Base-by-base conservation (phyloP, 2,113 vertebrate genomes). In the Hippocampus zosterae region DNA sequence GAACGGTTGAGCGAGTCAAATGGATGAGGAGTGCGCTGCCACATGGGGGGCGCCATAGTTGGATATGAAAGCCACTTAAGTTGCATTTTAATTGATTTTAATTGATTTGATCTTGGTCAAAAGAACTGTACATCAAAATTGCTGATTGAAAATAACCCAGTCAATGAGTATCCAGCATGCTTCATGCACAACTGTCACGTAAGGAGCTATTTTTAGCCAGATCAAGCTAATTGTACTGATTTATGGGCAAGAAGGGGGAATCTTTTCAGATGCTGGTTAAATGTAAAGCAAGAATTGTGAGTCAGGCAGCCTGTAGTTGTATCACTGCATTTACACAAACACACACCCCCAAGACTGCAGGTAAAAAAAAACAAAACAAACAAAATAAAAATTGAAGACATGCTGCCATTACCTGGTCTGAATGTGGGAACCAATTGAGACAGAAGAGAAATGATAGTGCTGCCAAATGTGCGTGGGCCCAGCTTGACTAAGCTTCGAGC, bases 351-450 rank as follows among this genome's bases (percentile, higher is more conserved):
- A 63, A 12, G 41, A 15, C 40, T 25, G n/a, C 41, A 61, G 37
- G 3, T 40, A 37, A 61, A 61, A 37, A 29, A 37, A 19, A 1
- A n/a, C n/a, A n/a, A n/a, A n/a, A n/a, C 19, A 72, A 59, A 52
- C 33, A 37, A 37, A 37, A 6, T 7, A 37, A 18, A 85, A 75
- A 76, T 33, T 53, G 75, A 78, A 52, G 48, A 37, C 33, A 37
- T 37, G 5, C 33, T 16, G 70, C 63, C 72, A 78, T 67, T 67
- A 83, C 74, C 46, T 71, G 77, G 85, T 77, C 68, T 80, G 75
- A 82, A 74, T 59, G 44, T 52, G 50, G 50, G 19, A 5, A 52
- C 50, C 8, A 16, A 46, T 46, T 15, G 44, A 46, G 8, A 16
- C 5, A 21, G 18, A 52, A 52, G 19, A 52, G 50, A 52, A 52